These are phyloP conservation scores for Erannis defoliaria DNA, from an alignment of 2,888 invertebrate species.

Conservation along the genomic window DNA sequence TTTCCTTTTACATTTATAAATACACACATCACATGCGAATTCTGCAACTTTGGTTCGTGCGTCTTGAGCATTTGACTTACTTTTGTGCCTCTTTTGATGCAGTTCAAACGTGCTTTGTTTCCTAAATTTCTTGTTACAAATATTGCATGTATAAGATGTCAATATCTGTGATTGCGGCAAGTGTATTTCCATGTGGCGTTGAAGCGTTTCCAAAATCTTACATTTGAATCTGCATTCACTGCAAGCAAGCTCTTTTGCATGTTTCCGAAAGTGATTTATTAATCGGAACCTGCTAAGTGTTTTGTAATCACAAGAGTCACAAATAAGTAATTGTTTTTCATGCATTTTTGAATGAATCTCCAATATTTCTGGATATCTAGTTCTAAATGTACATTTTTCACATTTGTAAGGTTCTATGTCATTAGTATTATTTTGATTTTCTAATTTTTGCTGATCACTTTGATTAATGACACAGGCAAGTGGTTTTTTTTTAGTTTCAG, in stretches of 20 bases:
- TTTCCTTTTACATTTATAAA: background rate
- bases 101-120: background rate
- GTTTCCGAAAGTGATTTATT: background rate
- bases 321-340: background rate
- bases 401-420: background rate
- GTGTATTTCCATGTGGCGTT: background rate
- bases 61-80: background rate
- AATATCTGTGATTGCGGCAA: no score
- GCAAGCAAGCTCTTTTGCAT: background rate
- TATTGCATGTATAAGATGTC: background rate
- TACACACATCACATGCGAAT: background rate
- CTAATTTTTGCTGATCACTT: background rate
- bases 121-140: conserved; percentile 2
- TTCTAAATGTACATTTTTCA: background rate
- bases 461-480: background rate
- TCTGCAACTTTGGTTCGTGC: background rate
- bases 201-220: background rate
- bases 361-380: background rate
- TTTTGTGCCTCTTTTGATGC: background rate
- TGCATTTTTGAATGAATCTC: background rate
- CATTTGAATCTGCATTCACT: background rate
- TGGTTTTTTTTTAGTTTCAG: background rate
- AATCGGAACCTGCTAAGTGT: background rate
- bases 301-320: background rate
- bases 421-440: background rate